Evolutionary conservation across 2,888 invertebrate species (phyloP), one percentile per base, ranked within the genome.

Genomic region (Dilophus febrilis): DNA sequence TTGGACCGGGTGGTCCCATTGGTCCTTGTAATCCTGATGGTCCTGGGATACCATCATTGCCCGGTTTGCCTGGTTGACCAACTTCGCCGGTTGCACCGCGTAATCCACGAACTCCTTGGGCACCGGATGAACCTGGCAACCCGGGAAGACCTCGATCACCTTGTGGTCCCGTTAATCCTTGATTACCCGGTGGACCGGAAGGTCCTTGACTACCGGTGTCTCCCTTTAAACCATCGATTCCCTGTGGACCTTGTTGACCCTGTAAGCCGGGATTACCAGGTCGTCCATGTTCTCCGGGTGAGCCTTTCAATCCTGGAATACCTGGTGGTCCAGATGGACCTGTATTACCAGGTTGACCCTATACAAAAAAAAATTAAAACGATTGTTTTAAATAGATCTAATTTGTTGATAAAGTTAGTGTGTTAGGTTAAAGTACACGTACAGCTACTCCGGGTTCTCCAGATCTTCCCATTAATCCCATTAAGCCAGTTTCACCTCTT

Each of bases 401-500:
- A n/a, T n/a, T n/a, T n/a, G 22, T 22, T 22, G 22, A 8, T 22
- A 22, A n/a, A n/a, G n/a, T n/a, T n/a, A 22, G 4, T 22, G 22
- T 22, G 22, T 22, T 6, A 22, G 22, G 22, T n/a, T n/a, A n/a
- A n/a, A n/a, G n/a, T n/a, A 22, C 8, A 56, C 61, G 64, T 64
- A 82, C 84, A 42, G 72, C 65, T 44, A 70, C 66, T 46, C 85
- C 86, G 39, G 74, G 62, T 55, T 79, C 77, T 52, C 86, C 86
- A 3, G 79, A 78, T 47, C 81, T 61, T 42, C 86, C 87, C 8
- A 80, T 78, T 18, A 78, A 68, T n/a, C 85, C 85, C 59, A 72
- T 70, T 40, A 76, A 64, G 17, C 85, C 85, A 27, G 66, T 53
- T 49, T 84, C 83, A 40, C 85, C 85, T 55, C 81, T 70, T n/a